A percentile compares a stretch with the other conserved stretches of the same genome.
phyloP scores from a whole-genome alignment of 2,113 vertebrate species.

The Eulemur macaco region DNA sequence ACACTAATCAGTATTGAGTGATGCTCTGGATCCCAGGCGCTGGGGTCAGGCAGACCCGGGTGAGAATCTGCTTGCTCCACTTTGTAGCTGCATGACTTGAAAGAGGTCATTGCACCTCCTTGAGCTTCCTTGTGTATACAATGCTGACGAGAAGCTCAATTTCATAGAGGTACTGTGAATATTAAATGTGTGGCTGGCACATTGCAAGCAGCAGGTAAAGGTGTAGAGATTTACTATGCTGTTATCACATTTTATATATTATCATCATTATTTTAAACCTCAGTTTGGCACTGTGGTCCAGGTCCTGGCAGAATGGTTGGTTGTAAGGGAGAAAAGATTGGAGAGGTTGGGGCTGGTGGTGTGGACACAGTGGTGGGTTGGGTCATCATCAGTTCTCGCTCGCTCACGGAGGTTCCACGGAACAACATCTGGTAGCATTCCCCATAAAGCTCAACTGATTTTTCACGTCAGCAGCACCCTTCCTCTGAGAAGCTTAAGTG shows the following conservation, averaged over 20 bases:
- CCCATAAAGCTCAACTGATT: background rate
- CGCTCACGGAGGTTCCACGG: background rate
- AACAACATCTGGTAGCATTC: background rate
- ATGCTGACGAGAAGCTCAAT: background rate
- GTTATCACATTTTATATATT: fast-evolving
- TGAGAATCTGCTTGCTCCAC: background rate
- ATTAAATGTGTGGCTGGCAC: background rate
- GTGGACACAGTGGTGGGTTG: background rate
- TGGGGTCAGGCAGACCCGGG: background rate
- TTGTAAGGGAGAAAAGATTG: background rate
- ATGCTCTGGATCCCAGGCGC: background rate
- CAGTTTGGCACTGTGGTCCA: background rate
- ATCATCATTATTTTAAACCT: background rate
- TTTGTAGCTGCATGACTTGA: background rate
- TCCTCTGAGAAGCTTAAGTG: background rate
- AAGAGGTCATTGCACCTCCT: background rate
- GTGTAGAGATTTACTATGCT: background rate
- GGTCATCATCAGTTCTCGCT: fast-evolving
- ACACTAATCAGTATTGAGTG: fast-evolving
- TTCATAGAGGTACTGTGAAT: background rate
- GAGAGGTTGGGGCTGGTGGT: background rate
- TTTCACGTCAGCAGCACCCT: background rate
- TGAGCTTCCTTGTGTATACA: background rate
- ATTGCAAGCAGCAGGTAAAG: background rate
- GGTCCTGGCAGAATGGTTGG: background rate